phyloP scores from a whole-genome alignment of 1,140 invertebrate genomes.

The Drosophila truncata region DNA sequence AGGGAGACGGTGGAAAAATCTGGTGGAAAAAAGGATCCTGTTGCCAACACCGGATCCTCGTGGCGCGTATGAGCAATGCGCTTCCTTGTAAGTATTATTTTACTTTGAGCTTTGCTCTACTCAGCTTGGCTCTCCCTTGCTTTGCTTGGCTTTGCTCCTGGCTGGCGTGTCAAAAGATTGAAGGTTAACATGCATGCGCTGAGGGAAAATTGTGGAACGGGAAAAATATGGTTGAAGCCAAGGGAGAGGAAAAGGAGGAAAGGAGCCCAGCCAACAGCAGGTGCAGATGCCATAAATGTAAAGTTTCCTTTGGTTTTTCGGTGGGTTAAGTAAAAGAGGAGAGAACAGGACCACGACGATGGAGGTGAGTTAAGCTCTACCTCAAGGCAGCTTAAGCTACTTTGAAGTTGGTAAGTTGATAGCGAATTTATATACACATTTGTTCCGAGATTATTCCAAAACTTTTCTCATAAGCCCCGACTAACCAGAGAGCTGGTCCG shows the following conservation, averaged over 20 bases:
- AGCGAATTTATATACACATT: conserved; percentile 42
- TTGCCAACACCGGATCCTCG: conserved; percentile 24
- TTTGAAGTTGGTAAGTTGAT: conserved; percentile 52
- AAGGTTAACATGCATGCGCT: conserved; percentile 62
- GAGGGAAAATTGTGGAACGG: conserved; percentile 1
- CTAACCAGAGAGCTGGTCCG: conserved; percentile 7
- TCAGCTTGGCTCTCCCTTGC: conserved; percentile 1
- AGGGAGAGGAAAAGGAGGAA: too few species aligned
- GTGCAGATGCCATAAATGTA: conserved; percentile 79
- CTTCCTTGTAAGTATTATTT: conserved; percentile 57
- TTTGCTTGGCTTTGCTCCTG: conserved; percentile 12
- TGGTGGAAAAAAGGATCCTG: conserved; percentile 25
- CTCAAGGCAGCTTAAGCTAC: conserved; percentile 39
- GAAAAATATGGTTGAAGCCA: neutral
- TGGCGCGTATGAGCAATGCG: conserved; percentile 67
- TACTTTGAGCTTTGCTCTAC: conserved; percentile 61
- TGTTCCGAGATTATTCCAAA: conserved; percentile 24
- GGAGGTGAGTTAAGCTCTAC: conserved; percentile 43
- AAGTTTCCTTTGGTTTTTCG: conserved; percentile 48
- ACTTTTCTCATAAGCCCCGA: conserved; percentile 19
- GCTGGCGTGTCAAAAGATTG: conserved; percentile 69
- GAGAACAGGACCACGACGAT: neutral
- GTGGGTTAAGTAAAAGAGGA: conserved; percentile 6
- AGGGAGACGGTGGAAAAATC: neutral
- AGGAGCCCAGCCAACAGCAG: conserved; percentile 35